Base-by-base conservation (phyloP, 2,113 vertebrate genomes). In the Amphiprion ocellaris region DNA sequence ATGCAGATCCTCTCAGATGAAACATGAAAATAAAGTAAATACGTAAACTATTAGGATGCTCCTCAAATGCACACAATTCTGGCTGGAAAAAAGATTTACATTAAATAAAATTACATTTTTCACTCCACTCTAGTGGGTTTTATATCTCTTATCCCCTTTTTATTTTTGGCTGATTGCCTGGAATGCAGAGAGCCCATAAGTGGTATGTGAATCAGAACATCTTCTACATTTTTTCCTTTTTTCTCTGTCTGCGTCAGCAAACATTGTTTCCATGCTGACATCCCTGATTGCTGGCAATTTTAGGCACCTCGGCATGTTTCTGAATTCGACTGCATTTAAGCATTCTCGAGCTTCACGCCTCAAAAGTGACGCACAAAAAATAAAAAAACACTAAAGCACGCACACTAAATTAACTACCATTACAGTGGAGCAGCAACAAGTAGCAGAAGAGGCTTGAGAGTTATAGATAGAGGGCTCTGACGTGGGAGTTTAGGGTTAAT, bases 211-310 rank as follows among this genome's bases (percentile, higher is more conserved):
- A 74, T 21, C 30, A 5, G 50, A 23, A 44, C 46, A 21, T 7
- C n/a, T 66, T 37, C 52, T 55, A 14, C 39, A 5, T 66, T 65
- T 6, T 14, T 26, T 1, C 24, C 62, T 75, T 28, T 10, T 28
- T 44, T 52, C 21, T 50, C 50, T 14, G 2, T 58, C 53, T 72
- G 61, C 50, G 0, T 77, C 69, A 73, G 66, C 53, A 64, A 41
- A 81, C 63, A 66, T 62, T 58, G 75, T 85, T 73, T 84, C 81
- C 76, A 59, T 11, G 37, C 76, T 77, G 59, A 81, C 54, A 59
- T 81, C 70, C 0, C 67, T 26, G 69, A 84, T 81, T 56, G 26
- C 23, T 56, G 50, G 77, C 58, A 62, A 6, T 80, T 86, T 75
- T 37, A 60, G 70, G 49, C 44, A 39, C 21, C 46, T n/a, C 7